Evolutionary conservation across 2,888 invertebrate genomes (phyloP).

Genomic region (Pristionchus entomophagus): DNA sequence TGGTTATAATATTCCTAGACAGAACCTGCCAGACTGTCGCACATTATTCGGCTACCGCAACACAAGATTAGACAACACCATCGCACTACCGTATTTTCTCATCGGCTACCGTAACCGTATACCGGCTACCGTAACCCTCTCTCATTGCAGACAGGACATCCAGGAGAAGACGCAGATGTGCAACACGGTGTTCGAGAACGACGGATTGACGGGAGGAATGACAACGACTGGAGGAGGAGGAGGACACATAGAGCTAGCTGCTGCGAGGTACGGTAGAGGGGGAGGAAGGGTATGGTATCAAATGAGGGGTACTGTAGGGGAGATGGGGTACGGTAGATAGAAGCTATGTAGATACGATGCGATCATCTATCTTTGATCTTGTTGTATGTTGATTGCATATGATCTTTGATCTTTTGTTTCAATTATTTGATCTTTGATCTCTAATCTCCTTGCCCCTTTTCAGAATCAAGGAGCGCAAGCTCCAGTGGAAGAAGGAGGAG

Average conservation of each 20-base stretch:
- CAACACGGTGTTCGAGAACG: not conserved
- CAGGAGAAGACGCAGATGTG: not conserved
- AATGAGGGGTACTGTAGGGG: not conserved
- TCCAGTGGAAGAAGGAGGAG: constrained; percentile 24
- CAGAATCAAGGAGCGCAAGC: constrained; percentile 38
- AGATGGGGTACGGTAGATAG: not conserved
- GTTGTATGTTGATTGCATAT: not conserved
- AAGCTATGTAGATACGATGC: too few relatives aligned
- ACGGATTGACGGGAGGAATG: not conserved
- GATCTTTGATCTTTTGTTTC: not conserved
- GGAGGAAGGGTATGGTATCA: not conserved
- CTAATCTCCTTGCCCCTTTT: not conserved
- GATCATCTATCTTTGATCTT: not conserved
- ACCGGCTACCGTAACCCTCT: not conserved
- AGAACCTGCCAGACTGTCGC: too few relatives aligned
- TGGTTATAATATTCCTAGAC: too few relatives aligned
- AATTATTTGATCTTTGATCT: not conserved
- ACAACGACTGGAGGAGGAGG: not conserved
- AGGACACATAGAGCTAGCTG: not conserved
- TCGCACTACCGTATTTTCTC: too few relatives aligned
- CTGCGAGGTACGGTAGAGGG: not conserved
- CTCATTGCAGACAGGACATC: not conserved
- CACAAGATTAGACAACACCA: too few relatives aligned
- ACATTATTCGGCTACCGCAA: too few relatives aligned
- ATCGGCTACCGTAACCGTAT: not conserved